Evolutionary conservation across 2,113 vertebrate genomes (phyloP).

Genomic region (Crocuta crocuta): DNA sequence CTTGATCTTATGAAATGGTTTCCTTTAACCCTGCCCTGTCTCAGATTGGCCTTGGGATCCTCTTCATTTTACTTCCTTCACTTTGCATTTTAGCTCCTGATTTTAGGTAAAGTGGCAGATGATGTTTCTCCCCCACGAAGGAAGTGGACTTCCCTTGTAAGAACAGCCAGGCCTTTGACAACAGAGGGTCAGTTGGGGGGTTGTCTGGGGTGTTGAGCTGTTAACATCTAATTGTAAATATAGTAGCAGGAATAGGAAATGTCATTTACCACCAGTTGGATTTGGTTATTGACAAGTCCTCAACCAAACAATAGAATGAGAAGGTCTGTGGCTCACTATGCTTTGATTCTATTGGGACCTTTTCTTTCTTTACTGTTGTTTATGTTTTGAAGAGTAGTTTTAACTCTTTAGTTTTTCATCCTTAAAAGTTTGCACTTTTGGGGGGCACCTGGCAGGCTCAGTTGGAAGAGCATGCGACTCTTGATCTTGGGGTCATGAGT

Average conservation of each 20-base stretch:
- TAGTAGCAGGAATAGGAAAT: conserved; percentile 73
- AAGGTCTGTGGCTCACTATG: not conserved
- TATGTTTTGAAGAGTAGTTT: conserved; percentile 35
- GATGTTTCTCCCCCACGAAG: not conserved
- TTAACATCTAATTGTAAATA: conserved; percentile 80
- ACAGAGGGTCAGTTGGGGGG: not conserved
- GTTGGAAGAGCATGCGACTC: not conserved
- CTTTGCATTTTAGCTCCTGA: not conserved
- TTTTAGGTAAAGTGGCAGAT: conserved; percentile 30
- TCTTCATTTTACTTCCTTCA: not conserved
- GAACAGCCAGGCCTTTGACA: conserved; percentile 8
- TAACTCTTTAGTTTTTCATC: conserved; percentile 28
- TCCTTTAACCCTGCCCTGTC: conserved; percentile 65
- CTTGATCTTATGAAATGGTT: conserved; percentile 80
- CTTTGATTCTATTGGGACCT: conserved; percentile 16
- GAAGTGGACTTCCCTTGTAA: not conserved
- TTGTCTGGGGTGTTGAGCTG: not conserved
- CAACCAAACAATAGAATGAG: conserved; percentile 48
- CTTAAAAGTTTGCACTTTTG: not conserved
- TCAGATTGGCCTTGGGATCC: not conserved
- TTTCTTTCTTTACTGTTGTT: not conserved
- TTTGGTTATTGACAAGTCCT: conserved; percentile 74
- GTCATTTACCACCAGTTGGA: conserved; percentile 68
- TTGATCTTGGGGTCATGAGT: not conserved
- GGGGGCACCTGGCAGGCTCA: not conserved